These are phyloP conservation scores for Ibycter americanus DNA, from an alignment of 2,797 vertebrate species.

Conservation along the genomic window DNA sequence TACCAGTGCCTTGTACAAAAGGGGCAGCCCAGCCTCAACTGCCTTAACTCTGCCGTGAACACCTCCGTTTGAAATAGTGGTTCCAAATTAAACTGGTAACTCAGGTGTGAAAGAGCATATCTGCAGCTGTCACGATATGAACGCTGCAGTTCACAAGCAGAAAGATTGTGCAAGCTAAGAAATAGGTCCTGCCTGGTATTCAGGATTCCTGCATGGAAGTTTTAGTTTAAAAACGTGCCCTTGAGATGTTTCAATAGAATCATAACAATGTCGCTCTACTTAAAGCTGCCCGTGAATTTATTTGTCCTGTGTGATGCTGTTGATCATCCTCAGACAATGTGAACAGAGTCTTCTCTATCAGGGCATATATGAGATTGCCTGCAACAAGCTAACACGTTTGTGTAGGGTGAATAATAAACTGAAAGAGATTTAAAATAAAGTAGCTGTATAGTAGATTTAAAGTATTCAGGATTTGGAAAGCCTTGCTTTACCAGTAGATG, in stretches of 20 bases:
- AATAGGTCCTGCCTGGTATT: background rate
- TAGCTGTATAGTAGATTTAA: background rate
- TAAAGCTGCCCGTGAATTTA: background rate
- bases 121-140: background rate
- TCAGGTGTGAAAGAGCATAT: background rate
- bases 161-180: background rate
- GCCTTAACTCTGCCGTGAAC: background rate
- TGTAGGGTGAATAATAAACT: background rate
- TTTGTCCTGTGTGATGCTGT: background rate
- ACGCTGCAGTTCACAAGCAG: background rate
- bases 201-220: background rate
- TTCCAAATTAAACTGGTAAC: background rate
- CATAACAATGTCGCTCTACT: background rate
- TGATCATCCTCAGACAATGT: background rate
- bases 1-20: background rate
- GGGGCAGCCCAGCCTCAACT: background rate
- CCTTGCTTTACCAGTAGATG: constrained; percentile 56
- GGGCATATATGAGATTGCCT: background rate
- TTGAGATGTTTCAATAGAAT: background rate
- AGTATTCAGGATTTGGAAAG: background rate
- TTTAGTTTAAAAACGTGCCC: background rate
- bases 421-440: background rate
- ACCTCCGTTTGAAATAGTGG: background rate
- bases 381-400: background rate
- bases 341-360: background rate